These are phyloP conservation scores for Dexiosoma caninum DNA, from an alignment of 2,888 invertebrate species.

Conservation along the genomic window DNA sequence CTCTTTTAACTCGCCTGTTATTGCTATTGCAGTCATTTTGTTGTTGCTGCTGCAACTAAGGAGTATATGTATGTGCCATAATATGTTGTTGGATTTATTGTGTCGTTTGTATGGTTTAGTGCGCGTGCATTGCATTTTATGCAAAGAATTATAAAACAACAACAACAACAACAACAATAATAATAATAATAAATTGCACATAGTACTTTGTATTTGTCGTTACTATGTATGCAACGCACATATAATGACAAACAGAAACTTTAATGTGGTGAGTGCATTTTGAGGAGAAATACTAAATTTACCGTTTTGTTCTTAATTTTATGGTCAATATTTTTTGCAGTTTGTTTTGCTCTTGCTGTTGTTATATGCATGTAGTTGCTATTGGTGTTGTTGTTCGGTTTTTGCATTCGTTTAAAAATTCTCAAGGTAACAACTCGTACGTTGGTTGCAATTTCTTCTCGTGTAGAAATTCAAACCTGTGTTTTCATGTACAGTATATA, in stretches of 20 bases:
- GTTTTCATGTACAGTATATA: neutral
- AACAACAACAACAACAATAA: too few species aligned
- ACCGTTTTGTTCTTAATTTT: conserved; percentile 62
- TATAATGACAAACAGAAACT: neutral
- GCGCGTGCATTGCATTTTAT: conserved; percentile 61
- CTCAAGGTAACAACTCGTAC: conserved; percentile 58
- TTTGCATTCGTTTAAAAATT: conserved; percentile 48
- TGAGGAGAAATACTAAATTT: conserved; percentile 58
- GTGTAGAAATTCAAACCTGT: conserved; percentile 15
- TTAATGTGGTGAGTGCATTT: conserved; percentile 39
- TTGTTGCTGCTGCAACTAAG: conserved; percentile 15
- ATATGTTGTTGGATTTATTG: conserved; percentile 42
- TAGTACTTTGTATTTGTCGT: conserved; percentile 28
- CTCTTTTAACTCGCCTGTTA: conserved; percentile 2
- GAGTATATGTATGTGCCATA: conserved; percentile 51
- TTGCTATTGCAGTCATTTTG: conserved; percentile 13
- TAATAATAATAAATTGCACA: conserved; percentile 27
- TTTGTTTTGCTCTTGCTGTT: conserved; percentile 41
- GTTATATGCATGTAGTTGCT: too few species aligned
- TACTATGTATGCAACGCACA: conserved; percentile 14
- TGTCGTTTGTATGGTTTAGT: conserved; percentile 49
- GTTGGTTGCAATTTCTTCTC: conserved; percentile 29
- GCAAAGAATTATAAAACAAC: conserved; percentile 38
- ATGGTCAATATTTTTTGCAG: conserved; percentile 56
- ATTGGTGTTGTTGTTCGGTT: neutral